These are phyloP conservation scores for Cyclura pinguis DNA, from an alignment of 2,797 vertebrate species.

Conservation along the genomic window DNA sequence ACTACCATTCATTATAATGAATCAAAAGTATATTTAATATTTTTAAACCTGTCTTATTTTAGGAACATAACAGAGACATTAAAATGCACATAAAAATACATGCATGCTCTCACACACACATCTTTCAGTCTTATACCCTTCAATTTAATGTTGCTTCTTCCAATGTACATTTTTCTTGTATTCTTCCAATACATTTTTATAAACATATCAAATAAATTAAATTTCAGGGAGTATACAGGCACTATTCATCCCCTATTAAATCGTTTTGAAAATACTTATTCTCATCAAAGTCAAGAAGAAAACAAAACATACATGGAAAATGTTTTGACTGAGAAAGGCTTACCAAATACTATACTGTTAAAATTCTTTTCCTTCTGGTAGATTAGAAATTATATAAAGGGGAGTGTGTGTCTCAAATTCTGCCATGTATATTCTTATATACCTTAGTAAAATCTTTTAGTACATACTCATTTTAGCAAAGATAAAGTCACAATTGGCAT, in stretches of 20 bases:
- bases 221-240: background rate
- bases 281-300: background rate
- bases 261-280: background rate
- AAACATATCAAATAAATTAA: background rate
- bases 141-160: background rate
- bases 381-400: background rate
- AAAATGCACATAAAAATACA: too few species aligned
- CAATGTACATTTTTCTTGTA: background rate
- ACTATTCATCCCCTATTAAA: background rate
- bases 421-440: background rate
- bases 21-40: background rate
- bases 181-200: too few species aligned
- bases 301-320: background rate
- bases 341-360: background rate
- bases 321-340: conserved; percentile 1
- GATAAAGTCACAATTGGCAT: background rate
- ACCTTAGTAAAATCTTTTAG: background rate
- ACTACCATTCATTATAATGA: background rate
- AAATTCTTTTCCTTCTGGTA: background rate
- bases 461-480: background rate
- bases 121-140: background rate
- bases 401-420: background rate
- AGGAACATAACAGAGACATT: background rate
- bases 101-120: too few species aligned
- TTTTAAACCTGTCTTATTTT: background rate